These are phyloP conservation scores for Henricia sp. DNA, from an alignment of 53 echinoderm and acorn worm genomes.

Conservation along the genomic window DNA sequence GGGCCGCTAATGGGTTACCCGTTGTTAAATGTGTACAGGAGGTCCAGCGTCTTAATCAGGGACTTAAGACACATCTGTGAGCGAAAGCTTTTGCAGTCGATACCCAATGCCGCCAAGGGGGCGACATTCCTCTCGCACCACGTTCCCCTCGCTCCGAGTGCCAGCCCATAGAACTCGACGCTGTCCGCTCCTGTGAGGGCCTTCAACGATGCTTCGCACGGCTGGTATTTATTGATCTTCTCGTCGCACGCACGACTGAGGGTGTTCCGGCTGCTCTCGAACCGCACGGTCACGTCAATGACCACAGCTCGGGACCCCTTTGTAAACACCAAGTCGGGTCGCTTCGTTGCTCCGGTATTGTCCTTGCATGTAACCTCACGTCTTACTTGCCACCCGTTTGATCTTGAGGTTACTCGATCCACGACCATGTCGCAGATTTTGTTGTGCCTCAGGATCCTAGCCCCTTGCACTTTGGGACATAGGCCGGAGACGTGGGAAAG, in stretches of 20 bases:
- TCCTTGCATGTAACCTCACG: conserved; percentile 21
- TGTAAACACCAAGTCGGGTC: not conserved
- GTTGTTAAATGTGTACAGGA: not conserved
- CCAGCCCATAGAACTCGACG: not conserved
- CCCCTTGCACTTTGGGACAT: conserved; percentile 19
- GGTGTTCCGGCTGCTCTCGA: not conserved
- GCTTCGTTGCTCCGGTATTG: not conserved
- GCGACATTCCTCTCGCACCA: not conserved
- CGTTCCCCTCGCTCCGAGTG: not conserved
- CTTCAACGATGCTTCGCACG: not conserved
- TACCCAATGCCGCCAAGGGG: not conserved
- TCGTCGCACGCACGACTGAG: not conserved
- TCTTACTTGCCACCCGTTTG: not conserved
- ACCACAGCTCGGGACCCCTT: not conserved
- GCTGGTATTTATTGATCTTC: not conserved
- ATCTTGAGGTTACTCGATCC: not conserved
- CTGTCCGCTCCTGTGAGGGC: not conserved
- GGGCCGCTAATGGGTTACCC: not conserved
- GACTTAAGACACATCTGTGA: not conserved
- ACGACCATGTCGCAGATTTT: conserved; percentile 18
- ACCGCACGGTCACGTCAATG: not conserved
- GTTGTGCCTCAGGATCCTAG: conserved; percentile 10
- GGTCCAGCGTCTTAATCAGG: conserved; percentile 1
- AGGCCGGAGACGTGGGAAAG: conserved; percentile 17
- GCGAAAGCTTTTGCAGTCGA: not conserved